These are phyloP conservation scores for Dromococcyx pavoninus DNA, from an alignment of 2,797 vertebrate genomes.

Conservation along the genomic window DNA sequence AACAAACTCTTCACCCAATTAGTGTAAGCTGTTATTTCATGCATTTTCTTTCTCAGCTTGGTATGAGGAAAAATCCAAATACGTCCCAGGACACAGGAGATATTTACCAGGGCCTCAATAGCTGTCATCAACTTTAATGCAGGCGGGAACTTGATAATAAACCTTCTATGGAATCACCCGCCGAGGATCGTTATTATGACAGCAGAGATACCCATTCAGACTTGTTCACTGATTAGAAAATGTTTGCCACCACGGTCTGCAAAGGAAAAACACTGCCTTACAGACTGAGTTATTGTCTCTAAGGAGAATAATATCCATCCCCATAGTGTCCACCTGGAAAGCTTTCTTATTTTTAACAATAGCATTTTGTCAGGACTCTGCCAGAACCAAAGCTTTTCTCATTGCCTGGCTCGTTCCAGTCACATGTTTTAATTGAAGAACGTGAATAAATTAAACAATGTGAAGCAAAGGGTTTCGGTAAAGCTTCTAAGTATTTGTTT, in stretches of 20 bases:
- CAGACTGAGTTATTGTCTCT: neutral
- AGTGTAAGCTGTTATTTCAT: neutral
- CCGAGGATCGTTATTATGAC: neutral
- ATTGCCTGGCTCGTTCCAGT: neutral
- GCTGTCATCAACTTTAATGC: neutral
- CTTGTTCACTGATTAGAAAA: neutral
- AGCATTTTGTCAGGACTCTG: neutral
- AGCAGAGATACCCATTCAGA: neutral
- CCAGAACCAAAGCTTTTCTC: neutral
- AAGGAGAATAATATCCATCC: neutral
- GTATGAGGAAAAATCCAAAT: neutral
- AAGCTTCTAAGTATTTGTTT: neutral
- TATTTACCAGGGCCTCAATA: neutral
- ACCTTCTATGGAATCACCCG: neutral
- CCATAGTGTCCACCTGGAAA: rapidly evolving
- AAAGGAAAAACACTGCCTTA: neutral
- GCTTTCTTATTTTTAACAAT: neutral
- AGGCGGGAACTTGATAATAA: neutral
- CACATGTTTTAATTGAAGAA: neutral
- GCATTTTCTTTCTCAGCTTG: neutral
- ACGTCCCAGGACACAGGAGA: neutral
- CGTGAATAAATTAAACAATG: neutral
- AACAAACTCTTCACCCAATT: neutral
- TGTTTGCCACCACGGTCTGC: neutral
- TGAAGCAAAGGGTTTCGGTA: neutral